A percentile compares a stretch with the other conserved stretches of the same genome.
Conservation (phyloP, 2,113 vertebrate species). For the Tor tambroides region DNA sequence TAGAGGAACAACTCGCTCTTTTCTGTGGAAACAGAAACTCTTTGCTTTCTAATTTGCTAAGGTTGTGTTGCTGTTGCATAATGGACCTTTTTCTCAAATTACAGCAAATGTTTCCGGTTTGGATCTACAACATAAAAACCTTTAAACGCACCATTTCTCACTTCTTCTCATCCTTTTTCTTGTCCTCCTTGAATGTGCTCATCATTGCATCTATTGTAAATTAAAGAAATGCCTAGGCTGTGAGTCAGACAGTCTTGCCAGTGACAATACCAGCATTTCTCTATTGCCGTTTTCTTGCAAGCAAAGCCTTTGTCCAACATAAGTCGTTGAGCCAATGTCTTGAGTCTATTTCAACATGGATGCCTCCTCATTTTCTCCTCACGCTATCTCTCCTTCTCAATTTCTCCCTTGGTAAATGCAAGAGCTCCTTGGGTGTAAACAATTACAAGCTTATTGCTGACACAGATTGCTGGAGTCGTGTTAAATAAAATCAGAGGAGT, state of each 20-base stretch:
- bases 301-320: slow-evolving; percentile 54
- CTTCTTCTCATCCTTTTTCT: background rate
- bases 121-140: slow-evolving; percentile 6
- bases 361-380: background rate
- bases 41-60: background rate
- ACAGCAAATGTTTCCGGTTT: background rate
- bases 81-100: slow-evolving; percentile 5
- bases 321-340: slow-evolving; percentile 60
- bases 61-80: slow-evolving; percentile 1
- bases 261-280: slow-evolving; percentile 59
- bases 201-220: slow-evolving; percentile 40
- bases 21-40: slow-evolving; percentile 26
- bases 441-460: slow-evolving; percentile 64
- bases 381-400: background rate
- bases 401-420: slow-evolving; percentile 50
- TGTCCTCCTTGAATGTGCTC: slow-evolving; percentile 25
- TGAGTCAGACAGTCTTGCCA: slow-evolving; percentile 50
- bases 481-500: slow-evolving; percentile 55
- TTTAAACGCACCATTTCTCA: background rate
- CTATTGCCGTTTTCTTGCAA: slow-evolving; percentile 46
- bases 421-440: slow-evolving; percentile 59
- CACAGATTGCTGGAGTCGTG: slow-evolving; percentile 51
- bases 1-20: slow-evolving; percentile 9
- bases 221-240: slow-evolving; percentile 59
- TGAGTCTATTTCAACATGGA: slow-evolving; percentile 52